A percentile compares a stretch with the other conserved stretches of the same genome.
Evolutionary conservation across 2,113 vertebrate genomes (phyloP).

Genomic region (Fulmarus glacialis): DNA sequence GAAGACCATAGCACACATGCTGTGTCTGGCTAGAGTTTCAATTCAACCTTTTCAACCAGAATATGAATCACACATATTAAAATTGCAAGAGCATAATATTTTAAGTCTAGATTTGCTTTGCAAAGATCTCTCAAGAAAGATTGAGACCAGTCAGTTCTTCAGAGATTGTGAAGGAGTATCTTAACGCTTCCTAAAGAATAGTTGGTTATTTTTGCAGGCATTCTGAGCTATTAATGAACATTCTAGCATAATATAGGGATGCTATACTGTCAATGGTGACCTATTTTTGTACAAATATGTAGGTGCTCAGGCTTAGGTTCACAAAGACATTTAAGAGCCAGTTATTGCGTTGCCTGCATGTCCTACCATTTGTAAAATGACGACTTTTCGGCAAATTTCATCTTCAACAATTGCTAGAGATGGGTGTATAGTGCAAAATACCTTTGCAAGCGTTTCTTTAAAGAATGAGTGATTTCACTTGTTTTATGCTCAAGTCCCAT

Average conservation of each 20-base stretch:
- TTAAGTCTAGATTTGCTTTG: background rate
- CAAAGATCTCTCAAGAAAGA: background rate
- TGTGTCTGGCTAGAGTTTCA: slow-evolving; percentile 21
- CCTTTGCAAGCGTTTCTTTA: background rate
- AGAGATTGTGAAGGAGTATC: background rate
- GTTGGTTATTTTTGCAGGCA: background rate
- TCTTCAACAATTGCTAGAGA: background rate
- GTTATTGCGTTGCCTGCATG: background rate
- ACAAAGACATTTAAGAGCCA: background rate
- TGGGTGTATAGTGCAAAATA: background rate
- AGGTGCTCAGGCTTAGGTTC: background rate
- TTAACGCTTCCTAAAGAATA: background rate
- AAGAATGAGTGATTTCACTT: background rate
- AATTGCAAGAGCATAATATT: background rate
- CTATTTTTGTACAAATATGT: background rate
- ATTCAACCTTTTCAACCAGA: background rate
- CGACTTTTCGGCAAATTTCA: background rate
- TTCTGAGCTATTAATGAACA: background rate
- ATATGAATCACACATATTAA: background rate
- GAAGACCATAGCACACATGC: slow-evolving; percentile 43
- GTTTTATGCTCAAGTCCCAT: background rate
- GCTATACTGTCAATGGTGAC: background rate
- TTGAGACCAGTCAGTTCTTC: background rate
- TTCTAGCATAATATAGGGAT: background rate
- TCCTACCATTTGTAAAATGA: background rate